Conservation (phyloP, 2,888 invertebrate genomes). For the Emmelina monodactyla region DNA sequence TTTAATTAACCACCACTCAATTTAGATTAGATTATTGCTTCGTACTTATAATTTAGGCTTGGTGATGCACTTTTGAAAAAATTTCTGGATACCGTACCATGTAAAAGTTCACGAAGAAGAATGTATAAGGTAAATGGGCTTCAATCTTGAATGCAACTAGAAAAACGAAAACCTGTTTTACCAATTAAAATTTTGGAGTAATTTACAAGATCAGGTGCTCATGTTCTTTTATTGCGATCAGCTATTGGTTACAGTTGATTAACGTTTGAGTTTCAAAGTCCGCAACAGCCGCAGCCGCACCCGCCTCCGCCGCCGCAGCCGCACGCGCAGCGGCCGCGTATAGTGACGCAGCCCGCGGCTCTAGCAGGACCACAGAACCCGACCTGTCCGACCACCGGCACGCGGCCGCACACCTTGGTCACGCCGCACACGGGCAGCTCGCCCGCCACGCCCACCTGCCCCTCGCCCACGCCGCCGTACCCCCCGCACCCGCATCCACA, state of each 20-base stretch:
- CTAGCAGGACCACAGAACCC: constrained; percentile 10
- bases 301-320: constrained; percentile 11
- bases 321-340: constrained; percentile 4
- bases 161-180: too few relatives aligned
- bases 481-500: background rate
- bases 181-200: too few relatives aligned
- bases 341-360: constrained; percentile 10
- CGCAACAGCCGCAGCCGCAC: constrained; percentile 11
- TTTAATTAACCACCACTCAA: too few relatives aligned
- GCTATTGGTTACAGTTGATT: constrained; percentile 7
- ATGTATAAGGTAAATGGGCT: too few relatives aligned
- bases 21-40: too few relatives aligned
- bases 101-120: too few relatives aligned
- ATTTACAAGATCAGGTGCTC: too few relatives aligned
- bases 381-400: constrained; percentile 17
- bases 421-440: constrained; percentile 21
- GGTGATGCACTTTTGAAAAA: too few relatives aligned
- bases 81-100: too few relatives aligned
- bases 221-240: too few relatives aligned
- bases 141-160: too few relatives aligned
- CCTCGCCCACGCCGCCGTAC: constrained; percentile 22
- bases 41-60: too few relatives aligned
- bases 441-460: constrained; percentile 22
- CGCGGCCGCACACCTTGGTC: constrained; percentile 19
- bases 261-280: constrained; percentile 5